These are phyloP conservation scores for Petrocephalus sullivani DNA, from an alignment of 2,797 vertebrate species.

Conservation along the genomic window DNA sequence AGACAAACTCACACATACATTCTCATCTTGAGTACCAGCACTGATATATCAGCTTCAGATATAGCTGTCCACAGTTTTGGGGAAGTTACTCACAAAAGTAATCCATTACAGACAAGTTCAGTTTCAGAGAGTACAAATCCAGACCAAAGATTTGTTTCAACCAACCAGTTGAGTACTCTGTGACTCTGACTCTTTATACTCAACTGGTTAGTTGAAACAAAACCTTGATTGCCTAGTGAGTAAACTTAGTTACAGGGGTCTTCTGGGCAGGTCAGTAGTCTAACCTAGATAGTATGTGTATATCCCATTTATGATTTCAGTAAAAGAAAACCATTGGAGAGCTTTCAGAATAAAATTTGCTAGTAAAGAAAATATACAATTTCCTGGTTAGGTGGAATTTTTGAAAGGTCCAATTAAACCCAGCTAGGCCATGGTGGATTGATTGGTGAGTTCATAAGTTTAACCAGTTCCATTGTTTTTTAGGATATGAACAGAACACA, in stretches of 20 bases:
- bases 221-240: neutral
- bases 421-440: neutral
- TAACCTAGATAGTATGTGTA: neutral
- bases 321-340: neutral
- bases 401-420: neutral
- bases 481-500: neutral
- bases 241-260: neutral
- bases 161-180: too few species aligned
- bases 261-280: neutral
- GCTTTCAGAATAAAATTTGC: neutral
- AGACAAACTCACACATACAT: neutral
- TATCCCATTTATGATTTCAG: neutral
- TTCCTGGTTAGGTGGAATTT: neutral
- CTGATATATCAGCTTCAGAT: neutral
- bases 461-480: neutral
- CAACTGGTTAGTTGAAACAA: too few species aligned
- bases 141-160: too few species aligned
- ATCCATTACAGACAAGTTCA: too few species aligned
- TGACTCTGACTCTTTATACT: too few species aligned
- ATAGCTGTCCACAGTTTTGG: neutral
- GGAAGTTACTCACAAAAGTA: too few species aligned
- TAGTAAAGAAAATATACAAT: neutral
- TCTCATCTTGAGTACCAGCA: neutral
- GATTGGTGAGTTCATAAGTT: neutral
- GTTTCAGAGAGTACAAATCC: too few species aligned